A percentile compares a stretch with the other conserved stretches of the same genome.
These are phyloP conservation scores for Paralinhomoeus sp. DNA, from an alignment of 2,888 invertebrate species.

Conservation along the genomic window DNA sequence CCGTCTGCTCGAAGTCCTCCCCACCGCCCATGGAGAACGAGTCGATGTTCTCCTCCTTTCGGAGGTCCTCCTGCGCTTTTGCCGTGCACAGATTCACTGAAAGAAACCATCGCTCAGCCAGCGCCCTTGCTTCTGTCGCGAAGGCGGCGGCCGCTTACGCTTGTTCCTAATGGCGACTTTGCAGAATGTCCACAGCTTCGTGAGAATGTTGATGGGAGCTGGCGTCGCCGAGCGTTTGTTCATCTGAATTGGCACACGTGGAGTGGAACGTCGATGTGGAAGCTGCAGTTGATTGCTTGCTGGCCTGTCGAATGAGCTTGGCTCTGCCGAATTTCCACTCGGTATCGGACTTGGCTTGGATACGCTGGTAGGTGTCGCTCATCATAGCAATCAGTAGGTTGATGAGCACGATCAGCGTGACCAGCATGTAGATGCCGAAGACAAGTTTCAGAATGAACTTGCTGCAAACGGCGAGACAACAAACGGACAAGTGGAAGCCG, in stretches of 20 bases:
- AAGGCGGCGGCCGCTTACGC: conserved; percentile 13
- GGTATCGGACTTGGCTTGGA: conserved; percentile 91
- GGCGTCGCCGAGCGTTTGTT: conserved; percentile 89
- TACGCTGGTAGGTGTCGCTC: conserved; percentile 52
- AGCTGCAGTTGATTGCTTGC: too few species aligned
- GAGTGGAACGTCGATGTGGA: too few species aligned
- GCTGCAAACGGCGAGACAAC: conserved; percentile 5
- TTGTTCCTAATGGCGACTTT: conserved; percentile 22
- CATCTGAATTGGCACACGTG: too few species aligned
- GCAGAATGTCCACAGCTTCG: conserved; percentile 34
- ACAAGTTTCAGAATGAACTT: conserved; percentile 35
- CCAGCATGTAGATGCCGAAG: conserved; percentile 90
- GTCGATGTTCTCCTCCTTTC: conserved; percentile 25
- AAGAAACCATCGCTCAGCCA: conserved; percentile 5
- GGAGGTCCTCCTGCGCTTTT: conserved; percentile 22
- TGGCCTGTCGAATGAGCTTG: too few species aligned
- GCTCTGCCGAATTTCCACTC: conserved; percentile 95
- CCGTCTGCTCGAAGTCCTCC: conserved; percentile 10
- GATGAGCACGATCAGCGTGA: conserved; percentile 88
- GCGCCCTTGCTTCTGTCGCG: too few species aligned
- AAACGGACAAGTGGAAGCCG: not conserved
- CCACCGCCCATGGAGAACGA: conserved; percentile 24
- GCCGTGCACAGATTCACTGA: conserved; percentile 22
- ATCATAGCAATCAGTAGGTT: conserved; percentile 99
- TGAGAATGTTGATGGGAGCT: conserved; percentile 83